Conservation (phyloP, 92 coral and sea anemone genomes). For the Ricordea florida region DNA sequence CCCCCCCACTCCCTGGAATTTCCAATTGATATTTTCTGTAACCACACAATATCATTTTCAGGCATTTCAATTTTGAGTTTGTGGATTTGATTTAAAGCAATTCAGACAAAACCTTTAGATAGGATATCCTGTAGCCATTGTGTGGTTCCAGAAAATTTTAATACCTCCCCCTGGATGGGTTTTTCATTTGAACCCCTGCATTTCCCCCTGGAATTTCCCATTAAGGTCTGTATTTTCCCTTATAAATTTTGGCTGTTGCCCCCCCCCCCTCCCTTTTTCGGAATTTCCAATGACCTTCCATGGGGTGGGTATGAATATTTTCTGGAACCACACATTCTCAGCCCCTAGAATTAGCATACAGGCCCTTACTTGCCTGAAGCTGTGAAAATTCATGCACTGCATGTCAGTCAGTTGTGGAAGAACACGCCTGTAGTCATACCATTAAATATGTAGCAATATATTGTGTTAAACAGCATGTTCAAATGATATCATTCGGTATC, state of each 20-base stretch:
- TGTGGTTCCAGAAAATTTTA: not conserved
- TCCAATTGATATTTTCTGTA: too few relatives aligned
- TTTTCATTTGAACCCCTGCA: not conserved
- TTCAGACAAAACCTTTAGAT: conserved; percentile 25
- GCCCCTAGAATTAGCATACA: not conserved
- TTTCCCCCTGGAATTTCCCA: not conserved
- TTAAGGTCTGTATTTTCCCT: too few relatives aligned
- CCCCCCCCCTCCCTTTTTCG: too few relatives aligned
- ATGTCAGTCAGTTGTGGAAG: not conserved
- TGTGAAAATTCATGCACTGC: not conserved
- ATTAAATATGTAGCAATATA: not conserved
- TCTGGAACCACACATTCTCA: not conserved
- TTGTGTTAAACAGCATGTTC: not conserved
- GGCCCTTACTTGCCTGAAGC: not conserved
- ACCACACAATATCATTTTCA: conserved; percentile 24
- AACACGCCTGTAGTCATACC: conserved; percentile 18
- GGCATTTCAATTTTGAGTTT: conserved; percentile 21
- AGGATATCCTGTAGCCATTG: conserved; percentile 13
- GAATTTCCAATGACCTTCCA: too few relatives aligned
- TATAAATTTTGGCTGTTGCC: too few relatives aligned
- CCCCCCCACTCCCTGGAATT: too few relatives aligned
- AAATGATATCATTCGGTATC: not conserved
- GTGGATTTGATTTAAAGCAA: conserved; percentile 31
- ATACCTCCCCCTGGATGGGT: not conserved
- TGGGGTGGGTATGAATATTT: too few relatives aligned